phyloP scores from a whole-genome alignment of 2,888 invertebrate species.

The Tipula vernalis region DNA sequence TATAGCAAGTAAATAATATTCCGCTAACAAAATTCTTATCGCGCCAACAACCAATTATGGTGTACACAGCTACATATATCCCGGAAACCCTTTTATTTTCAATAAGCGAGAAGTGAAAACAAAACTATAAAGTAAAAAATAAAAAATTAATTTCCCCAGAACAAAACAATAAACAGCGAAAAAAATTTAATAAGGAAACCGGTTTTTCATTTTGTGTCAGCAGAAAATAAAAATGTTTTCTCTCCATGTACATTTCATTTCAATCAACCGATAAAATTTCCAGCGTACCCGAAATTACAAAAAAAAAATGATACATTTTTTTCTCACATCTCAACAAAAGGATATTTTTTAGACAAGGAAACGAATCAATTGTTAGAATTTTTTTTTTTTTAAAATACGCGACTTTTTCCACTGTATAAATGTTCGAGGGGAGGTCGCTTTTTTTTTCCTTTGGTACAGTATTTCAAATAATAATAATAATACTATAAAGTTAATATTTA shows the following conservation, averaged over 20 bases:
- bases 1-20: not conserved
- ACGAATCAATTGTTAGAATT: not conserved
- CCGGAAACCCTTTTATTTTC: not conserved
- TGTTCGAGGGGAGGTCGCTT: not conserved
- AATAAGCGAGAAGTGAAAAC: not conserved
- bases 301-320: not conserved
- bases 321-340: not conserved
- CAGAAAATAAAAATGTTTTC: not conserved
- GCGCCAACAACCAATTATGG: not conserved
- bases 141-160: not conserved
- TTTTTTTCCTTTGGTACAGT: not conserved
- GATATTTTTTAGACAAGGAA: not conserved
- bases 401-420: not conserved
- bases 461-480: not conserved
- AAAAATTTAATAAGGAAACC: not conserved
- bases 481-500: not conserved
- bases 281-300: not conserved
- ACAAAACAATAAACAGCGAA: not conserved
- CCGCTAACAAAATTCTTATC: not conserved
- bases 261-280: not conserved
- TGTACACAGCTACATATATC: not conserved
- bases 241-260: not conserved
- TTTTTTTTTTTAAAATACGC: not conserved
- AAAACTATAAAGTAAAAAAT: too few relatives aligned
- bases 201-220: slow-evolving; percentile 4